Evolutionary conservation across 2,888 invertebrate species (phyloP), one percentile per base, ranked within the genome.

Genomic region (Ceratothoa steindachneri): DNA sequence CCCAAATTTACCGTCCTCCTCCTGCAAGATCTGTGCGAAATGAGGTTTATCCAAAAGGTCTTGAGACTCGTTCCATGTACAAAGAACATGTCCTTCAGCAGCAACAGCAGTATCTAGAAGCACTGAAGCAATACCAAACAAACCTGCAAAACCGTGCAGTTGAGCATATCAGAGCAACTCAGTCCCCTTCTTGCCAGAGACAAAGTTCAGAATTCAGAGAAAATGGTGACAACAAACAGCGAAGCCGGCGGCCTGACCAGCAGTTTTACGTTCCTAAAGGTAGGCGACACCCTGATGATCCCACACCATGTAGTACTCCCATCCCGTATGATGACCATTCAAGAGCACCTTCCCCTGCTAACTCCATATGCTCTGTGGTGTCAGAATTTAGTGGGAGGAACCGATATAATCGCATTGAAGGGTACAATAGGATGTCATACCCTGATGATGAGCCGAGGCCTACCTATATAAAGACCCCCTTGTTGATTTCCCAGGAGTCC

Each of bases 381-480:
- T 79, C 79, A 15, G 79, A 79, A 69, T 79, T 65, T 68, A 79
- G 79, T 55, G 79, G 79, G 22, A 68, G 74, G 55, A 75, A 79
- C 53, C 52, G 79, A 12, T 79, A 79, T 55, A 74, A 72, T 27
- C 72, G 69, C 24, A 65, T 69, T 22, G 70, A 66, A 22, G 71
- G 71, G 51, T 67, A 60, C 15, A 71, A 73, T 15, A 71, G 73
- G 3, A 24, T 68, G n/a, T 73, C 71, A 41, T 51, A 71, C 19
- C 72, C 68, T 69, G 73, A 77, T 28, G 73, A 67, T 12, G 77
- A 77, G 19, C 22, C 27, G 1, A 73, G 72, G 12, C 55, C 29
- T 30, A 29, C 71, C 15, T 67, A 66, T 28, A 71, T 71, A 24
- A 74, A 73, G 27, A 73, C 77, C 7, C 77, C 73, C 2, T 7